Percentiles rank a stretch among this genome's conserved stretches.
Evolutionary conservation across 2,797 vertebrate species (phyloP).

Genomic region (Harpagifer antarcticus): DNA sequence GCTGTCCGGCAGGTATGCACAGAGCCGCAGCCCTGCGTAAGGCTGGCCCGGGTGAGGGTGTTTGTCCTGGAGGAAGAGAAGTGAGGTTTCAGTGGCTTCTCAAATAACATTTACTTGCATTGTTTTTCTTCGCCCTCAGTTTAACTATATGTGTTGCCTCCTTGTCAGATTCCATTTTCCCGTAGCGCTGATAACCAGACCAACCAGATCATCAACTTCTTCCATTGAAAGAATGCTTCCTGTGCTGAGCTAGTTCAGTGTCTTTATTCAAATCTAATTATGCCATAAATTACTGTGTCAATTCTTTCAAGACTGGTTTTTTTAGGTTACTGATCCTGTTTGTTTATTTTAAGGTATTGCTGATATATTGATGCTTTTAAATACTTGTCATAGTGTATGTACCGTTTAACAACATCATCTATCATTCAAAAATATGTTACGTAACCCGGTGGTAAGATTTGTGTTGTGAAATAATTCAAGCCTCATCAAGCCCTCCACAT

Average conservation of each 20-base stretch:
- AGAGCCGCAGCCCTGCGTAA: conserved; percentile 53
- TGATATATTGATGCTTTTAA: background rate
- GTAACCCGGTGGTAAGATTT: background rate
- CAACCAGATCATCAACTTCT: conserved; percentile 37
- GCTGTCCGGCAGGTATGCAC: conserved; percentile 76
- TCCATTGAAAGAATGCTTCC: conserved; percentile 5
- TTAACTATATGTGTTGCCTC: background rate
- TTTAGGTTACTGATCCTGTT: background rate
- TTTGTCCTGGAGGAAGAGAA: conserved; percentile 56
- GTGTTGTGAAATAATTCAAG: background rate
- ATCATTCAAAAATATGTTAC: background rate
- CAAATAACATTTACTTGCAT: too few relatives aligned
- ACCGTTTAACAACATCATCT: background rate
- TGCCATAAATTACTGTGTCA: background rate
- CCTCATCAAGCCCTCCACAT: background rate
- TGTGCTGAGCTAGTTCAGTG: background rate
- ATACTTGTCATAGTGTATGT: background rate
- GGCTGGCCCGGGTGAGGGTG: conserved; percentile 77
- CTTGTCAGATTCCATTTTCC: background rate
- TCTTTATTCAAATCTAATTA: background rate
- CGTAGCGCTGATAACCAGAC: conserved; percentile 12
- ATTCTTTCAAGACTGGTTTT: background rate
- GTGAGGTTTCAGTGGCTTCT: background rate
- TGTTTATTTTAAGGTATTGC: conserved; percentile 1
- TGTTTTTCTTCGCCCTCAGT: background rate